These are phyloP conservation scores for Cygnus atratus DNA, from an alignment of 2,113 vertebrate species.

Conservation along the genomic window DNA sequence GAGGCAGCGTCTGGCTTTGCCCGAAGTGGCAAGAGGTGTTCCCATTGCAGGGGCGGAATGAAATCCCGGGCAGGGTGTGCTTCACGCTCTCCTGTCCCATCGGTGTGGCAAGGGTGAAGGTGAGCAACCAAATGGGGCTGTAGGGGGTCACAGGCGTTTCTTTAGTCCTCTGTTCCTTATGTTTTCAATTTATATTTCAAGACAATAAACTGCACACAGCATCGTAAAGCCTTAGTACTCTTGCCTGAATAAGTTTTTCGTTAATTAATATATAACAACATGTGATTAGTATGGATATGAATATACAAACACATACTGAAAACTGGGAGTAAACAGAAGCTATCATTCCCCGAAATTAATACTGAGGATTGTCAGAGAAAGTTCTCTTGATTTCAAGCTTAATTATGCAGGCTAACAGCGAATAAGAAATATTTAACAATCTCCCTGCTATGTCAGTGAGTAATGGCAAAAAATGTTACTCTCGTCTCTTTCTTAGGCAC, in stretches of 20 bases:
- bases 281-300: slow-evolving; percentile 11
- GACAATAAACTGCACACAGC: neutral
- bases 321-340: slow-evolving; percentile 30
- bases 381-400: slow-evolving; percentile 53
- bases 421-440: slow-evolving; percentile 48
- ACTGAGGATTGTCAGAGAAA: slow-evolving; percentile 24
- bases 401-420: slow-evolving; percentile 38
- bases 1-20: neutral
- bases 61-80: neutral
- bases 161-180: neutral
- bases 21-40: neutral
- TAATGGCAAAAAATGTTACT: neutral
- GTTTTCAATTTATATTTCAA: slow-evolving; percentile 5
- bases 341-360: slow-evolving; percentile 40
- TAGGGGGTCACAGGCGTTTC: neutral
- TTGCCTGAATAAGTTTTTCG: neutral
- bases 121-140: neutral
- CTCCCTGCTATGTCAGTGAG: slow-evolving; percentile 45
- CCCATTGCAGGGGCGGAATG: neutral
- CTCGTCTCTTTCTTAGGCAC: slow-evolving; percentile 36
- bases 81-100: neutral
- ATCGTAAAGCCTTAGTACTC: neutral
- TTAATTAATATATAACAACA: slow-evolving; percentile 14
- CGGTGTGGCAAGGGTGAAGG: neutral
- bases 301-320: neutral